Percentiles rank a stretch among this genome's conserved stretches.
Evolutionary conservation across 2,113 vertebrate genomes (phyloP).

Genomic region (Sinosuthora webbiana): DNA sequence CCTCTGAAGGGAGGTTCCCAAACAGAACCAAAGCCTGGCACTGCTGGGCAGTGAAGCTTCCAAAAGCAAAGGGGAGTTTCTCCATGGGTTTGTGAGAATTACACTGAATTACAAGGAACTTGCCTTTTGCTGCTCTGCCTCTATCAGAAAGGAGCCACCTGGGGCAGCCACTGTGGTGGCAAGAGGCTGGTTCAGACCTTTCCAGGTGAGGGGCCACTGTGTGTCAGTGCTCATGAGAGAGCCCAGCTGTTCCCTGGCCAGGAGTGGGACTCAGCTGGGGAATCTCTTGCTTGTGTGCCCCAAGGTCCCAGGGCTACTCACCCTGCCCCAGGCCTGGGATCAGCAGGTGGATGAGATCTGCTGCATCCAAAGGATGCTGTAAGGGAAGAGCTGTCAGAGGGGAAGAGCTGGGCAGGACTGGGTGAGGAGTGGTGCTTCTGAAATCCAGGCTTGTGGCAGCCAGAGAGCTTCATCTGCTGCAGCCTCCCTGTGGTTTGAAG

Average conservation of each 20-base stretch:
- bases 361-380: neutral
- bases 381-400: neutral
- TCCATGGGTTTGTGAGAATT: neutral
- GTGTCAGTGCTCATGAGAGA: neutral
- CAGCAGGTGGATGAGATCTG: neutral
- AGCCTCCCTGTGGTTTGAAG: neutral
- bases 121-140: neutral
- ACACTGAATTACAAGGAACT: neutral
- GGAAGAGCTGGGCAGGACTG: neutral
- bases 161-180: neutral
- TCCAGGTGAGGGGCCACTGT: neutral
- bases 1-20: neutral
- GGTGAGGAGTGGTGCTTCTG: neutral
- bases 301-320: neutral
- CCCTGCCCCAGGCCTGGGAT: neutral
- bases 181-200: neutral
- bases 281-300: neutral
- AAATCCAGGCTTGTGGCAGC: neutral
- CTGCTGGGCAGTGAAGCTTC: neutral
- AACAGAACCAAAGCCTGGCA: neutral
- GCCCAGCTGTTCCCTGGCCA: neutral
- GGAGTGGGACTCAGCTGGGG: neutral
- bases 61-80: neutral
- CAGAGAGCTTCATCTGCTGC: neutral
- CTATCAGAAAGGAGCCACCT: neutral